Evolutionary conservation across 2,888 invertebrate genomes (phyloP), one percentile per base, ranked within the genome.

Genomic region (Ariolimax columbianus): DNA sequence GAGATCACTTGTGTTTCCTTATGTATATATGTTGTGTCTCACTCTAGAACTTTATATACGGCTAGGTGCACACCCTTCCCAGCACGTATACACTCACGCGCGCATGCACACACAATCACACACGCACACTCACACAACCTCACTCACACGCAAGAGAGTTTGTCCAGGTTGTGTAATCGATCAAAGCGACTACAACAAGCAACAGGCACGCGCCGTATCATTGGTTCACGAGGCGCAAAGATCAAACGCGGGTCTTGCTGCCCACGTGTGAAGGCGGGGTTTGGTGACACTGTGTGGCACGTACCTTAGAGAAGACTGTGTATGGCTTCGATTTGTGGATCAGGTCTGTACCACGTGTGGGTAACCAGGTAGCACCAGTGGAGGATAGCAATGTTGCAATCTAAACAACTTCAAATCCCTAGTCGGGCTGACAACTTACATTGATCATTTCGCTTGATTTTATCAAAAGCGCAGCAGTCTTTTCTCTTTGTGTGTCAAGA

Each of bases 121-220:
- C 47, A 47, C 47, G 7, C 47, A 47, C 47, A 47, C 47, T 47
- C 47, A 26, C 59, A 30, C 55, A 55, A 17, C 23, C 55, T 55
- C 17, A 55, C 55, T 55, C 55, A 55, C 55, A 23, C 55, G 19
- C 55, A 40, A 51, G 77, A 78, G 36, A 70, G 40, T 43, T 51
- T 70, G 66, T 40, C 73, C 4, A 40, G 9, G 77, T 36, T 6
- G 33, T 23, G 72, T 9, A 47, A 63, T 36, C 47, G 81, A 63
- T 63, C 59, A 68, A 70, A 80, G 66, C 84, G 81, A 82, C 77
- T 70, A 68, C 51, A 70, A 83, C 63, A 83, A 51, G 86, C 87
- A 82, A 75, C 86, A 88, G 86, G 83, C 87, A 88, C 86, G 87
- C 87, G 86, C 77, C 84, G 0, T 75, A 59, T 77, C 43, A 88